A percentile compares a stretch with the other conserved stretches of the same genome.
Evolutionary conservation across 2,797 vertebrate genomes (phyloP).

Genomic region (Siniperca scherzeri): DNA sequence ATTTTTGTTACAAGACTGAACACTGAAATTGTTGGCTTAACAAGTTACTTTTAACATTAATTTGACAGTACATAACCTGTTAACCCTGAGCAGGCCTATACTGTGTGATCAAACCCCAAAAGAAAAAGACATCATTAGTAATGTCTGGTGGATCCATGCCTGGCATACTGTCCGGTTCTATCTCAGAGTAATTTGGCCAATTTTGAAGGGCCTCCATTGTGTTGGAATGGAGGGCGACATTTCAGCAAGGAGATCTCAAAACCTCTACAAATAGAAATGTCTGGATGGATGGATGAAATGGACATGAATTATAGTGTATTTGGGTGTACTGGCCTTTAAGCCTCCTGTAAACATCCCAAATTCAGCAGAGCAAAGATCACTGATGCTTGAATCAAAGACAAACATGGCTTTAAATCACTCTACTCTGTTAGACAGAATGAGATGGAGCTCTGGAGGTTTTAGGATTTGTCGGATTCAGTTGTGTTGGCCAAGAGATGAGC

Average conservation of each 20-base stretch:
- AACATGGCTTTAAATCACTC: not conserved
- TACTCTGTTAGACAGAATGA: no score
- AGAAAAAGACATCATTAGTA: not conserved
- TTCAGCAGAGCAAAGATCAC: not conserved
- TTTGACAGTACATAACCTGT: no score
- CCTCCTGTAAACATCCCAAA: not conserved
- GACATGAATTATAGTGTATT: no score
- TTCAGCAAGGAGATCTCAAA: not conserved
- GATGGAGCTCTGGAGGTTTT: no score
- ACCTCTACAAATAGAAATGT: not conserved
- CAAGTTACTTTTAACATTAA: no score
- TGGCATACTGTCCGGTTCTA: not conserved
- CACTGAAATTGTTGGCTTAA: no score
- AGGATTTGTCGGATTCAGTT: no score
- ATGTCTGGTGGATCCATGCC: not conserved
- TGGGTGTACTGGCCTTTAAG: not conserved
- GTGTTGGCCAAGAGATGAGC: no score
- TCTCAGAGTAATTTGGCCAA: not conserved
- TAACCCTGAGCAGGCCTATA: no score
- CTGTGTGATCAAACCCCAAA: not conserved
- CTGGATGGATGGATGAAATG: not conserved
- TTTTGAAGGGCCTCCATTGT: not conserved
- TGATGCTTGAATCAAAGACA: not conserved
- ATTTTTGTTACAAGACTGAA: no score
- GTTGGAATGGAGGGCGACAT: not conserved